Percentiles rank a stretch among this genome's conserved stretches.
These are phyloP conservation scores for Tapirus indicus DNA, from an alignment of 2,797 vertebrate species.

Conservation along the genomic window DNA sequence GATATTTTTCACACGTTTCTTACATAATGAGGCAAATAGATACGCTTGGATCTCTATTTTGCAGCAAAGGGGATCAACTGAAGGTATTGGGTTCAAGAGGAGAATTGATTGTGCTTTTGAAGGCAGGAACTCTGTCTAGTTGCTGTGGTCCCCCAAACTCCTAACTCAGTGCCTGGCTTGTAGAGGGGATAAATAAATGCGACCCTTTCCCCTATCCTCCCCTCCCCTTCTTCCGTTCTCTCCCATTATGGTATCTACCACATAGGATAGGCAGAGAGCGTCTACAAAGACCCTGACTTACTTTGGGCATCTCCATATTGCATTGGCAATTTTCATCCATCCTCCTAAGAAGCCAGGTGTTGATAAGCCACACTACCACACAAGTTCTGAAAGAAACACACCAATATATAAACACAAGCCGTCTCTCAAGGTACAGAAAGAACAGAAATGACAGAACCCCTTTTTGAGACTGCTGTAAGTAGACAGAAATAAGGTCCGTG, in stretches of 20 bases:
- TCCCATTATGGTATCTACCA: no score
- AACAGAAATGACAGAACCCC: neutral
- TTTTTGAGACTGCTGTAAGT: neutral
- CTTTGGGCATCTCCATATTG: neutral
- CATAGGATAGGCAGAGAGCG: neutral
- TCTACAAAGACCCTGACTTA: neutral
- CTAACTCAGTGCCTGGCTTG: neutral
- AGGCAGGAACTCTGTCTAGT: neutral
- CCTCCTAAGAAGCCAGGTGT: neutral
- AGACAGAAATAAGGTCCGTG: no score
- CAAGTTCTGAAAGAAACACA: neutral
- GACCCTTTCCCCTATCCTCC: neutral
- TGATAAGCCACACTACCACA: neutral
- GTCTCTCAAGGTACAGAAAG: neutral
- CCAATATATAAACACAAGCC: neutral
- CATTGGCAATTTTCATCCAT: no score
- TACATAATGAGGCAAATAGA: neutral
- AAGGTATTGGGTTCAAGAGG: neutral
- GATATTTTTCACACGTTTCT: neutral
- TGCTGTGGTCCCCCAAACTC: neutral
- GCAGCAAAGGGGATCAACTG: neutral
- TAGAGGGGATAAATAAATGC: neutral
- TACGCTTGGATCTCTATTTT: neutral
- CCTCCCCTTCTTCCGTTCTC: no score
- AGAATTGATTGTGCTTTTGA: accelerated